These are phyloP conservation scores for Poecilia velifera DNA, from an alignment of 2,797 vertebrate genomes.

Conservation along the genomic window DNA sequence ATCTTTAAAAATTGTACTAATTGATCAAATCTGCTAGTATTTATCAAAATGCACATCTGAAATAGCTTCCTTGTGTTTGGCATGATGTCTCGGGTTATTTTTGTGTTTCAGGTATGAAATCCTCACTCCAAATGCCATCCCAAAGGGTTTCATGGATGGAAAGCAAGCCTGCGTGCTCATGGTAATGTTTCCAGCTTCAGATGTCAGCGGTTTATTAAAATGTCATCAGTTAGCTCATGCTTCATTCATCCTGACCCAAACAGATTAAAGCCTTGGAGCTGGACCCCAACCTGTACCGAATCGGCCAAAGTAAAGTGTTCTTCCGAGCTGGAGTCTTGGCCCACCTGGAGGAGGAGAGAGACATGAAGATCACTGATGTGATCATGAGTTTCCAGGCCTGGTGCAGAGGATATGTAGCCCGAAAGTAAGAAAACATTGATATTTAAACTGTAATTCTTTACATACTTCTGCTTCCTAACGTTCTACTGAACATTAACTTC, in stretches of 20 bases:
- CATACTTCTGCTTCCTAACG: too few species aligned
- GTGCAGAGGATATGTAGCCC: constrained; percentile 93
- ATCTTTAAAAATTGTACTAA: too few species aligned
- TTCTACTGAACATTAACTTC: neutral
- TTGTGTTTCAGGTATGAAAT: constrained; percentile 90
- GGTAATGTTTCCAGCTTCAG: constrained; percentile 79
- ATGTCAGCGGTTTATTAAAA: neutral
- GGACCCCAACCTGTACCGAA: constrained; percentile 92
- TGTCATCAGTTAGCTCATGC: neutral
- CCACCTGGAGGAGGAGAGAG: constrained; percentile 95
- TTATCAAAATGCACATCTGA: neutral
- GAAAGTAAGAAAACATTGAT: constrained; percentile 84
- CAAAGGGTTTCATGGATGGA: constrained; percentile 97
- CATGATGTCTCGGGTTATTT: neutral
- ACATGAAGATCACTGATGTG: constrained; percentile 96
- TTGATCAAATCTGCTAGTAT: neutral
- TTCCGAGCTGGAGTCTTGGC: constrained; percentile 96
- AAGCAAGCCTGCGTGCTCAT: constrained; percentile 96
- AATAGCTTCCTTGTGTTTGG: neutral
- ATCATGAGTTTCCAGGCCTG: constrained; percentile 97
- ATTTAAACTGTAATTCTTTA: neutral
- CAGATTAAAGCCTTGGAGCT: constrained; percentile 95
- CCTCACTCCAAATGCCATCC: constrained; percentile 94
- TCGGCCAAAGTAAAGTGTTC: constrained; percentile 98
- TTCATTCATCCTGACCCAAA: neutral